Evolutionary conservation across 2,113 vertebrate species (phyloP).

Genomic region (Hyaena hyaena): DNA sequence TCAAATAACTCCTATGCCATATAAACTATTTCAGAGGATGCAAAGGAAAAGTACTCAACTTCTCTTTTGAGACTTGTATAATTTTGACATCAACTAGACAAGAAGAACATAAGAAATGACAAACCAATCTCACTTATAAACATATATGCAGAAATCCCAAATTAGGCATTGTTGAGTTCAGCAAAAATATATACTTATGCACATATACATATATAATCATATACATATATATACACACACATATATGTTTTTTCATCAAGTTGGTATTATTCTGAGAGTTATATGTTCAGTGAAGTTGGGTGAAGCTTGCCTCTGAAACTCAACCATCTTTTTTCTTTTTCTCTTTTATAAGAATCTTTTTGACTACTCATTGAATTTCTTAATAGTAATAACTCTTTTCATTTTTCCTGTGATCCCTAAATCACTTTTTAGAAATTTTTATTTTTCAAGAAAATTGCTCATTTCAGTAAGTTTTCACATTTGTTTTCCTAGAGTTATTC

Average conservation of each 20-base stretch:
- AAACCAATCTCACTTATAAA: neutral
- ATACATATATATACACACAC: neutral
- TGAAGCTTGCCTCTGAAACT: neutral
- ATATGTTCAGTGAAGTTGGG: neutral
- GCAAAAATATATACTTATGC: neutral
- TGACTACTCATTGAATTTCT: slow-evolving; percentile 7
- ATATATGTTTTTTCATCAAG: neutral
- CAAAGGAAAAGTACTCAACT: neutral
- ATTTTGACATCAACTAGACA: neutral
- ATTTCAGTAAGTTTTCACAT: neutral
- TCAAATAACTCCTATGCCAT: neutral
- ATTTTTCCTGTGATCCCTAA: slow-evolving; percentile 12
- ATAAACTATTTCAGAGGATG: neutral
- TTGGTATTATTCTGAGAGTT: neutral
- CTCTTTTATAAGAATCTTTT: neutral
- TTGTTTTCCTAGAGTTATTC: slow-evolving; percentile 11
- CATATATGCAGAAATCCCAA: neutral
- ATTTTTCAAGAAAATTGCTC: slow-evolving; percentile 13
- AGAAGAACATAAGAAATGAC: neutral
- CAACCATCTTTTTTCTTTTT: neutral
- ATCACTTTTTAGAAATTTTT: slow-evolving; percentile 22
- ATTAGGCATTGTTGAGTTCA: neutral
- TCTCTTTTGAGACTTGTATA: neutral
- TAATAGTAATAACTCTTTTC: neutral
- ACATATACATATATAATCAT: neutral